Percentiles rank a stretch among this genome's conserved stretches.
phyloP scores from a whole-genome alignment of 2,113 vertebrate genomes.

The Cryptoleucopteryx plumbea region DNA sequence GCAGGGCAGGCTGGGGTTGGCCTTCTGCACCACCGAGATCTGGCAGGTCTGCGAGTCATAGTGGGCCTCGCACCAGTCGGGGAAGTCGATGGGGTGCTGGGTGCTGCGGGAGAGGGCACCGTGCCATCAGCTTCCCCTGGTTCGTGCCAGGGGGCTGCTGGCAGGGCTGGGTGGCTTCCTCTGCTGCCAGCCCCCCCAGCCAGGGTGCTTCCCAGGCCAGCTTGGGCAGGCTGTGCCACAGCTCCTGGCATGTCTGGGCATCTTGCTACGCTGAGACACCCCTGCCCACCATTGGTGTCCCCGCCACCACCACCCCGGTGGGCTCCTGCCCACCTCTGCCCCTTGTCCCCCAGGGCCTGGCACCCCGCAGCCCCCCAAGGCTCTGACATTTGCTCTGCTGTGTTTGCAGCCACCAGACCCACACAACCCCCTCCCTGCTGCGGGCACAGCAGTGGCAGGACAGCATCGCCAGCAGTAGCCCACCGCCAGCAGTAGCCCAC shows the following conservation, averaged over 20 bases:
- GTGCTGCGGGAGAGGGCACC: slow-evolving; percentile 66
- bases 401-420: neutral
- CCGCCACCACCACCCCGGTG: rapidly evolving
- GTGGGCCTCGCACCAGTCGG: slow-evolving; percentile 83
- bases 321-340: neutral
- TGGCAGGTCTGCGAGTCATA: slow-evolving; percentile 84
- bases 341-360: neutral
- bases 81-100: slow-evolving; percentile 91
- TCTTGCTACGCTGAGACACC: neutral
- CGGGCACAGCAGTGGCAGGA: neutral
- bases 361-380: rapidly evolving
- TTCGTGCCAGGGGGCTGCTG: rapidly evolving
- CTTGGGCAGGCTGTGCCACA: neutral
- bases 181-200: neutral
- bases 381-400: neutral
- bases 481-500: neutral
- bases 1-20: slow-evolving; percentile 83
- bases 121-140: rapidly evolving
- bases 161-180: neutral
- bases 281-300: rapidly evolving
- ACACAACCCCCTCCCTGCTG: rapidly evolving
- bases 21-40: slow-evolving; percentile 84
- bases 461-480: neutral
- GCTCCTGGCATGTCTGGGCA: neutral
- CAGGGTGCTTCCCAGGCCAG: neutral